A percentile compares a stretch with the other conserved stretches of the same genome.
Conservation (phyloP, 1,140 invertebrate genomes). For the Bombus superbus region DNA sequence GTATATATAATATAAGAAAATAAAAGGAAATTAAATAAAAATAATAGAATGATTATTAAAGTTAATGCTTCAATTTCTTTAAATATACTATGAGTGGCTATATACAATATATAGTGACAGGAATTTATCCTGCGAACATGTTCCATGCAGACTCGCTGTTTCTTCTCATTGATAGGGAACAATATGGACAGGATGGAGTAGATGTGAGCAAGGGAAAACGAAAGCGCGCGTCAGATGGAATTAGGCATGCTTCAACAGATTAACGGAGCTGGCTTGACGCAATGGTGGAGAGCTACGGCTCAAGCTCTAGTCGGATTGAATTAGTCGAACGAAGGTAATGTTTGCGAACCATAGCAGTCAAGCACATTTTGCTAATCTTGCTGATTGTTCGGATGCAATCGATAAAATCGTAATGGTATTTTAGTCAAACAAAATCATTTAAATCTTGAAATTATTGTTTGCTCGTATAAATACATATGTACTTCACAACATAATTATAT, state of each 20-base stretch:
- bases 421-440: neutral
- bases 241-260: conserved; percentile 72
- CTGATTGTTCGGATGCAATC: conserved; percentile 35
- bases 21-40: too few species aligned
- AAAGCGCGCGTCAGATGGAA: conserved; percentile 74
- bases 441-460: too few species aligned
- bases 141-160: neutral
- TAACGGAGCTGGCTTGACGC: conserved; percentile 57
- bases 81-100: too few species aligned
- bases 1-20: too few species aligned
- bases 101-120: neutral
- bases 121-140: neutral
- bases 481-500: neutral
- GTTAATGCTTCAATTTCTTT: too few species aligned
- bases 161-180: neutral
- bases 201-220: conserved; percentile 54
- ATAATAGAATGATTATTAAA: too few species aligned
- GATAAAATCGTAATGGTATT: neutral
- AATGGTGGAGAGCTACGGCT: conserved; percentile 41
- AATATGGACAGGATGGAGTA: conserved; percentile 17
- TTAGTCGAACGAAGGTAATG: conserved; percentile 48
- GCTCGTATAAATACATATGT: too few species aligned
- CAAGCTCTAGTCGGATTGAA: conserved; percentile 43
- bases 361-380: conserved; percentile 31
- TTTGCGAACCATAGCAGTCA: conserved; percentile 38